Evolutionary conservation across 2,888 invertebrate genomes (phyloP), one percentile per base, ranked within the genome.

Genomic region (Iselma pallidipennis): DNA sequence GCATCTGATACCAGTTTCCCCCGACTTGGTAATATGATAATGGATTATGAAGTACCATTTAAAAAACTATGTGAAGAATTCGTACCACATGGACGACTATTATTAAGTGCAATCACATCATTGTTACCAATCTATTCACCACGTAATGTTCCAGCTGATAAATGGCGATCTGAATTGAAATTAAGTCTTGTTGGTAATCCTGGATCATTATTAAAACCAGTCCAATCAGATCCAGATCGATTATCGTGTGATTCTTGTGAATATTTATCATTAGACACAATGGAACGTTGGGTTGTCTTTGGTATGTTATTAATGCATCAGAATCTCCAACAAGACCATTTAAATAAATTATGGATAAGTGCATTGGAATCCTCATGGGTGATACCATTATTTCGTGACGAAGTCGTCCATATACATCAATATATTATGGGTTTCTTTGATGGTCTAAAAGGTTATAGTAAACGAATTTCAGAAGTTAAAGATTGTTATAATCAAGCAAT

Each of bases 211-310:
- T 83, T 98, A 19, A 97, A 96, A 80, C 96, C 98, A 4, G 92
- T 96, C 0, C 91, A 94, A 72, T 96, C 96, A 0, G 97, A 97
- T 72, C 94, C 93, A 21, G 45, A 45, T 23, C 45, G 45, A n/a
- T 21, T 21, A 45, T 4, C 45, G n/a, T 45, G 60, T 4, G 96
- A 98, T 88, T 97, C 98, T 2, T 98, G 98, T 81, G 99, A 99
- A 84, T 98, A 94, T 81, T 83, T 99, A 53, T 97, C 98, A 0
- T 82, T 98, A 62, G 98, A 99, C 77, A 87, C 89, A 37, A 91
- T 99, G 86, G 99, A 99, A 78, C 88, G 95, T 75, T 99, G 98
- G 97, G 92, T 99, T 25, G 93, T 98, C 71, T 93, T 98, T 81
- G 97, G 98, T 0, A 90, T 96, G 75, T 87, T 96, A 67, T 83